Conservation (phyloP, 1,140 invertebrate species). For the Cydia amplana region DNA sequence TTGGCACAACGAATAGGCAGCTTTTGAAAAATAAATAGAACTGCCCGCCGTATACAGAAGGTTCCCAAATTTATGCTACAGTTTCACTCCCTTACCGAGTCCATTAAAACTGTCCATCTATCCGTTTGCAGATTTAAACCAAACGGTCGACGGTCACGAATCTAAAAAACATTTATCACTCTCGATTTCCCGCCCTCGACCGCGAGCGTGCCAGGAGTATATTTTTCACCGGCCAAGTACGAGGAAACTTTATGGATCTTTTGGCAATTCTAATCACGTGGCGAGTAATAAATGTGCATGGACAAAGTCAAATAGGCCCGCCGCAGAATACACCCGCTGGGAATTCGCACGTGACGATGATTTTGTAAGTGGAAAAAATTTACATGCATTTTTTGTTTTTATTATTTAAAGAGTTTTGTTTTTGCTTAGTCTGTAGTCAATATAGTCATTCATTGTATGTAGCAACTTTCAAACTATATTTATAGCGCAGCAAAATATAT, state of each 20-base stretch:
- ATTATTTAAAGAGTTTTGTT: not conserved
- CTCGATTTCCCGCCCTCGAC: slow-evolving; percentile 62
- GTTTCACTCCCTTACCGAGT: slow-evolving; percentile 59
- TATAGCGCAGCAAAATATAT: too few species aligned
- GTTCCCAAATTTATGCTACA: slow-evolving; percentile 60
- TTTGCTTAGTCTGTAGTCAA: too few species aligned
- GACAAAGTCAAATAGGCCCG: slow-evolving; percentile 30
- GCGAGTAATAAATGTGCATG: slow-evolving; percentile 30
- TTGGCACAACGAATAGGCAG: slow-evolving; percentile 47
- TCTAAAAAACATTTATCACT: slow-evolving; percentile 73
- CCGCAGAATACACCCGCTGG: slow-evolving; percentile 10
- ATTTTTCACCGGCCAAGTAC: slow-evolving; percentile 48
- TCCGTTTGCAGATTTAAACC: slow-evolving; percentile 68
- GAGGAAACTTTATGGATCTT: slow-evolving; percentile 36
- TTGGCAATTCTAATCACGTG: slow-evolving; percentile 30
- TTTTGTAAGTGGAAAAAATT: not conserved
- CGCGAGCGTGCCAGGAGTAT: slow-evolving; percentile 42
- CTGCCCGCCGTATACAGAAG: slow-evolving; percentile 41
- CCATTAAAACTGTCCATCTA: slow-evolving; percentile 70
- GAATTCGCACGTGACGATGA: slow-evolving; percentile 28
- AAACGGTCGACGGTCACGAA: slow-evolving; percentile 61
- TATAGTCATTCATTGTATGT: too few species aligned
- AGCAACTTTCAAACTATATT: too few species aligned
- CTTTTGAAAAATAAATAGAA: slow-evolving; percentile 62
- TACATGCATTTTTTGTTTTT: not conserved